Percentiles rank a stretch among this genome's conserved stretches.
Conservation (phyloP, 2,888 invertebrate genomes). For the Meta bourneti region DNA sequence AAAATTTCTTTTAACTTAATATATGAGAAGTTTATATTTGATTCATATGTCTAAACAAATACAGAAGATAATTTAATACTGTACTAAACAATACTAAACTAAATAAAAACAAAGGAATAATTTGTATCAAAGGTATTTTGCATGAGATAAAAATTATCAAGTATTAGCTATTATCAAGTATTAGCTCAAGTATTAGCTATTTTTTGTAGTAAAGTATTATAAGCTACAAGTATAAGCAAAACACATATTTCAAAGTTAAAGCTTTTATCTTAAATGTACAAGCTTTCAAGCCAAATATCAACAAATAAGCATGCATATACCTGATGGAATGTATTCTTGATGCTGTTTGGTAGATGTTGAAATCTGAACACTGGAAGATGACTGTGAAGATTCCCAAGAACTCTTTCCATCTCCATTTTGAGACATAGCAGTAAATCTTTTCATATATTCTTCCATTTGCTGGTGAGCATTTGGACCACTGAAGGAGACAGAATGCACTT, state of each 20-base stretch:
- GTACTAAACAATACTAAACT: too few relatives aligned
- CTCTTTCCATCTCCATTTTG: conserved; percentile 45
- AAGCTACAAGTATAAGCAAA: not conserved
- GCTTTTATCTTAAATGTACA: not conserved
- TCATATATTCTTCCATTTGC: conserved; percentile 83
- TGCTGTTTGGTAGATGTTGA: conserved; percentile 31
- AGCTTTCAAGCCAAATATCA: not conserved
- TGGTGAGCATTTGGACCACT: conserved; percentile 83
- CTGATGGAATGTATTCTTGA: conserved; percentile 49
- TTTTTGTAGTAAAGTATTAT: not conserved
- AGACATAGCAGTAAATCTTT: conserved; percentile 76
- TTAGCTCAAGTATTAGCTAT: not conserved
- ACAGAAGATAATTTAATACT: too few relatives aligned
- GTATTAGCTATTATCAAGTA: not conserved
- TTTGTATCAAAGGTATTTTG: too few relatives aligned
- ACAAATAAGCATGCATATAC: conserved; percentile 52
- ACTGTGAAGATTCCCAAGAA: conserved; percentile 1
- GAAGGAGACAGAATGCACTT: conserved; percentile 83
- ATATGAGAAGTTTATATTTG: too few relatives aligned
- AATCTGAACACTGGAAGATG: conserved; percentile 28
- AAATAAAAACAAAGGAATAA: too few relatives aligned
- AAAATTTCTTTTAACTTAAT: too few relatives aligned
- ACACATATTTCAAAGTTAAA: not conserved
- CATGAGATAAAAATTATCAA: not conserved
- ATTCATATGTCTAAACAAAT: too few relatives aligned